Conservation (phyloP, 2,888 invertebrate genomes). For the Operophtera brumata region DNA sequence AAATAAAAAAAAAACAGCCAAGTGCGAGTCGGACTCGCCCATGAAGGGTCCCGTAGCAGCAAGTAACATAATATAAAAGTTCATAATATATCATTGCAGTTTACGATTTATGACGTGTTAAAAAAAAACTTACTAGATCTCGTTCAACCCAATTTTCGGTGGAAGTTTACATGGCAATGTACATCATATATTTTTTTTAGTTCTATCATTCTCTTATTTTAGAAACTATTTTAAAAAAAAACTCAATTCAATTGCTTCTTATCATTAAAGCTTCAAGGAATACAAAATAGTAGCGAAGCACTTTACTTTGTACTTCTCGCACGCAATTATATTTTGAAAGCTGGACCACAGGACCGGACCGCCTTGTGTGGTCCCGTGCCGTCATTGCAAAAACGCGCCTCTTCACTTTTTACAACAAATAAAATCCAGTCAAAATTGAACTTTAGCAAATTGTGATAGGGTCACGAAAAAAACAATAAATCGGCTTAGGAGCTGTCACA, state of each 20-base stretch:
- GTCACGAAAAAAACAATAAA: conserved; percentile 35
- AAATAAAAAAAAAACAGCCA: too few relatives aligned
- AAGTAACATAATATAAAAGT: too few relatives aligned
- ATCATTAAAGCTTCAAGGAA: neutral
- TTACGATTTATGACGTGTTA: too few relatives aligned
- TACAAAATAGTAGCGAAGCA: conserved; percentile 19
- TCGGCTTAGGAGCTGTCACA: conserved; percentile 68
- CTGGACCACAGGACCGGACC: conserved; percentile 40
- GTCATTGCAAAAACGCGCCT: conserved; percentile 59
- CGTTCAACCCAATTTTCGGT: too few relatives aligned
- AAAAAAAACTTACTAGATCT: too few relatives aligned
- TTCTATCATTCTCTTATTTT: too few relatives aligned
- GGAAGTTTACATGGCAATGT: too few relatives aligned
- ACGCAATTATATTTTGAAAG: conserved; percentile 40
- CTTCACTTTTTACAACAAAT: conserved; percentile 57
- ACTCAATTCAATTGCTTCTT: conserved; percentile 6
- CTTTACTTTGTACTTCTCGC: conserved; percentile 21
- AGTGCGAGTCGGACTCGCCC: too few relatives aligned
- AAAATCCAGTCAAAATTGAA: conserved; percentile 36
- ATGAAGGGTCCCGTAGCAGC: too few relatives aligned
- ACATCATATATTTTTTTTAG: too few relatives aligned
- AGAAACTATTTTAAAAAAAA: too few relatives aligned
- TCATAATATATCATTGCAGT: too few relatives aligned
- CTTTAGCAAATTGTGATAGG: conserved; percentile 38
- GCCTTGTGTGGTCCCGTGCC: conserved; percentile 66